phyloP scores from a whole-genome alignment of 2,888 invertebrate species.

The Sinopyrophorus schimmeli region DNA sequence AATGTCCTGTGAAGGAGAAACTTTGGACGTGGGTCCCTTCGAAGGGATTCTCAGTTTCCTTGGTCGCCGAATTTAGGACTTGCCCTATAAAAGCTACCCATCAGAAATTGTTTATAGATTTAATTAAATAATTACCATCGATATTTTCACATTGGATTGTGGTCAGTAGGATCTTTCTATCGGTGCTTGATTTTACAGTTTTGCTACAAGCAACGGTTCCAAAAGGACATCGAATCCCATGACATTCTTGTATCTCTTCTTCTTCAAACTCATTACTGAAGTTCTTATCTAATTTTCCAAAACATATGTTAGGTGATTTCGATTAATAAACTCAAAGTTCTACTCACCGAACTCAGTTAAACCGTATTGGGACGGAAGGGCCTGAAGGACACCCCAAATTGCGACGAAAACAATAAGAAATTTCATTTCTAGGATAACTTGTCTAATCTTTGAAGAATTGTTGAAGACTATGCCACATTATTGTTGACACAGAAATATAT shows the following conservation, averaged over 20 bases:
- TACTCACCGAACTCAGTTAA: background rate
- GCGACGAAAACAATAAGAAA: conserved; percentile 4
- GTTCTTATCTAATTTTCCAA: too few species aligned
- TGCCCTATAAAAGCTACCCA: conserved; percentile 10
- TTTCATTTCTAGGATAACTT: conserved; percentile 1
- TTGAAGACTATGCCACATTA: background rate
- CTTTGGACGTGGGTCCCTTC: conserved; percentile 14
- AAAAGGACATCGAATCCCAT: conserved; percentile 29
- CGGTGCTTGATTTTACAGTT: conserved; percentile 25
- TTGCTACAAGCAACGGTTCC: conserved; percentile 34
- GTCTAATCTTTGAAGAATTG: background rate
- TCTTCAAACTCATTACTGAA: background rate
- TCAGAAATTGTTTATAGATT: background rate
- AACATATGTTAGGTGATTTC: too few species aligned
- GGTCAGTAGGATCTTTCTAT: conserved; percentile 27
- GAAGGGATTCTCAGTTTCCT: conserved; percentile 9
- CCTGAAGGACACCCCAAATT: background rate
- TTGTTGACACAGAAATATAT: too few species aligned
- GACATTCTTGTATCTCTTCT: conserved; percentile 20
- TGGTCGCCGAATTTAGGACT: conserved; percentile 13
- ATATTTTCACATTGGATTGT: conserved; percentile 31
- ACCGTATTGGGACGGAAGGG: background rate
- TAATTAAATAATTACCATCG: conserved; percentile 25
- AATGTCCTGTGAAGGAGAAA: conserved; percentile 19
- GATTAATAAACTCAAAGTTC: too few species aligned